These are phyloP conservation scores for Sisyra nigra DNA, from an alignment of 2,888 invertebrate species.

Conservation along the genomic window DNA sequence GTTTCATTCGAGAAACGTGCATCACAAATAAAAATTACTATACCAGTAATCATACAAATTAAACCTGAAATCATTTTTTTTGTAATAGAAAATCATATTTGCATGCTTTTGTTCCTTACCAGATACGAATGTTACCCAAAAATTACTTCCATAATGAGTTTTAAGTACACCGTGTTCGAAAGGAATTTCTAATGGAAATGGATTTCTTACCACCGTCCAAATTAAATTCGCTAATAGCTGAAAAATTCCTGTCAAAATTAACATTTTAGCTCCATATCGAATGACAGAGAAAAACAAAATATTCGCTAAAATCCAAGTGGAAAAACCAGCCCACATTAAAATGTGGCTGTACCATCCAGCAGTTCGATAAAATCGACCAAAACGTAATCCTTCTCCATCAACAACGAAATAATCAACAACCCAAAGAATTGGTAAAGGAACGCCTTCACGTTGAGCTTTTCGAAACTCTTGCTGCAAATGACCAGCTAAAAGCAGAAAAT, in stretches of 20 bases:
- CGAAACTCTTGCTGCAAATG: constrained; percentile 34
- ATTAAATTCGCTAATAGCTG: constrained; percentile 34
- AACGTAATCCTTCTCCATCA: constrained; percentile 39
- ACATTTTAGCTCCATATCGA: constrained; percentile 32
- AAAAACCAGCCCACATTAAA: constrained; percentile 37
- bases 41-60: constrained; percentile 28
- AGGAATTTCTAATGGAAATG: constrained; percentile 31
- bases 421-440: constrained; percentile 41
- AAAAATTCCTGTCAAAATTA: constrained; percentile 30
- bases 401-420: constrained; percentile 42
- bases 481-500: constrained; percentile 30
- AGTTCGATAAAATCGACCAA: constrained; percentile 34
- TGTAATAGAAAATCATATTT: background rate
- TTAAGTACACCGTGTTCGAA: constrained; percentile 26
- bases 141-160: constrained; percentile 32
- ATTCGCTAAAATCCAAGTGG: constrained; percentile 35
- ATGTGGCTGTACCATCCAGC: constrained; percentile 44
- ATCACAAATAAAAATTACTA: constrained; percentile 28
- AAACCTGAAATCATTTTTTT: constrained; percentile 23
- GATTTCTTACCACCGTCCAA: constrained; percentile 33
- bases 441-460: constrained; percentile 33
- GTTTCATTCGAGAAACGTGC: constrained; percentile 26
- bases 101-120: constrained; percentile 22
- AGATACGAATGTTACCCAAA: constrained; percentile 30
- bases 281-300: constrained; percentile 34